A percentile compares a stretch with the other conserved stretches of the same genome.
These are phyloP conservation scores for Ephialtes manifestator DNA, from an alignment of 2,888 invertebrate species.

Conservation along the genomic window DNA sequence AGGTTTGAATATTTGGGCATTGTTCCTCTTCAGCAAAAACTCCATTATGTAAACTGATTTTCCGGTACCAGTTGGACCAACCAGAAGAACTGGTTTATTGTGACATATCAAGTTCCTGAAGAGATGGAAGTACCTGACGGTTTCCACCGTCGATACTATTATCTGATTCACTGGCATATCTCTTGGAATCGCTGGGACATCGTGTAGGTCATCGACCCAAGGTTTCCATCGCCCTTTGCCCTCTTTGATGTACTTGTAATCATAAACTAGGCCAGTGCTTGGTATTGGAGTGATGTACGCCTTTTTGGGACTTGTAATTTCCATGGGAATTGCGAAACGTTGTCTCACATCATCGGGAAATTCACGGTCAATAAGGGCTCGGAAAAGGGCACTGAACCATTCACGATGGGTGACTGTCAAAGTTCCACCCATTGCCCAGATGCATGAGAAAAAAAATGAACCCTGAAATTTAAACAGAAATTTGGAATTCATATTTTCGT, in stretches of 20 bases:
- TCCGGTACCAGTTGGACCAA: conserved; percentile 98
- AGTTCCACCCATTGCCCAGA: conserved; percentile 96
- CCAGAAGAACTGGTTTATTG: conserved; percentile 93
- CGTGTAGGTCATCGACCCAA: conserved; percentile 94
- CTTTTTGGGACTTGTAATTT: conserved; percentile 87
- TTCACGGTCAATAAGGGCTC: conserved; percentile 93
- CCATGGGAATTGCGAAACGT: conserved; percentile 87
- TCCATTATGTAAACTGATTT: conserved; percentile 97
- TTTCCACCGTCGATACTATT: conserved; percentile 96
- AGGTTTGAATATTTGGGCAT: conserved; percentile 93
- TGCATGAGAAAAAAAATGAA: conserved; percentile 96
- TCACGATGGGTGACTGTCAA: conserved; percentile 91
- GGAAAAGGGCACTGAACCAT: conserved; percentile 91
- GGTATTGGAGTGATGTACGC: conserved; percentile 95
- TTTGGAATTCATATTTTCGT: conserved; percentile 11
- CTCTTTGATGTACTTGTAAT: conserved; percentile 96
- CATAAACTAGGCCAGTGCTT: conserved; percentile 93
- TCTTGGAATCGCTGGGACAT: conserved; percentile 92
- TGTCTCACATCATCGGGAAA: conserved; percentile 90
- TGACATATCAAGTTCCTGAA: conserved; percentile 93
- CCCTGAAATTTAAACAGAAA: conserved; percentile 87
- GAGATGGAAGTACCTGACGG: conserved; percentile 93
- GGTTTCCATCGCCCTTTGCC: conserved; percentile 96
- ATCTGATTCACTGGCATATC: conserved; percentile 98
- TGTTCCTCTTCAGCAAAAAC: conserved; percentile 92